These are phyloP conservation scores for Eurois occulta DNA, from an alignment of 2,888 invertebrate species.

Conservation along the genomic window DNA sequence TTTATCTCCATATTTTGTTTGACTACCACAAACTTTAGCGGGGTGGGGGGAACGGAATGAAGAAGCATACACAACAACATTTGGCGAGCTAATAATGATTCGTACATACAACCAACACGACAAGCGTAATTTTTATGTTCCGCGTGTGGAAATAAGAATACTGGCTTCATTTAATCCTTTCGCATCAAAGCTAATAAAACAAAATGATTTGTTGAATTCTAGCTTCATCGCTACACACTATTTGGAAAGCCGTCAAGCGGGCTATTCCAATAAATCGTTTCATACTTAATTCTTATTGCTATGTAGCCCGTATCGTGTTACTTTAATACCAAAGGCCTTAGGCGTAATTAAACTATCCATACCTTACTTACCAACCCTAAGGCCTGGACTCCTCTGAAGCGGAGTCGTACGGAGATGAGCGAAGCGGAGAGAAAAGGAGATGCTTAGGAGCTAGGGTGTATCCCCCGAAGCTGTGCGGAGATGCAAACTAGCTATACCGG, in stretches of 20 bases:
- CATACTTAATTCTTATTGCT: too few species aligned
- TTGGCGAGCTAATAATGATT: not conserved
- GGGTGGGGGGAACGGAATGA: not conserved
- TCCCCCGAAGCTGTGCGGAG: not conserved
- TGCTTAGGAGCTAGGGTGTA: not conserved
- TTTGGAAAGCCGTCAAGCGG: not conserved
- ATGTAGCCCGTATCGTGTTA: too few species aligned
- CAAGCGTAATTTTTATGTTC: not conserved
- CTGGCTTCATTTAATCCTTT: not conserved
- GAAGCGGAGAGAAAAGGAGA: too few species aligned
- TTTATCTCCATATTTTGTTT: not conserved
- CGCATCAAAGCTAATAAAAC: not conserved
- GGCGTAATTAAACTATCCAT: too few species aligned
- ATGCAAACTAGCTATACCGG: not conserved
- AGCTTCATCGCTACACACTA: not conserved
- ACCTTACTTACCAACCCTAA: too few species aligned
- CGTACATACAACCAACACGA: not conserved
- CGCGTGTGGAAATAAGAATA: not conserved
- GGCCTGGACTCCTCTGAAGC: too few species aligned
- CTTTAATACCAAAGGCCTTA: too few species aligned
- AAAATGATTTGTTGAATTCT: not conserved
- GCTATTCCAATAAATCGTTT: not conserved
- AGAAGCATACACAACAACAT: not conserved
- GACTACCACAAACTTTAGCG: not conserved
- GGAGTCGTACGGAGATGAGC: too few species aligned